Conservation (phyloP, 2,797 vertebrate species). For the Distichodus sexfasciatus region DNA sequence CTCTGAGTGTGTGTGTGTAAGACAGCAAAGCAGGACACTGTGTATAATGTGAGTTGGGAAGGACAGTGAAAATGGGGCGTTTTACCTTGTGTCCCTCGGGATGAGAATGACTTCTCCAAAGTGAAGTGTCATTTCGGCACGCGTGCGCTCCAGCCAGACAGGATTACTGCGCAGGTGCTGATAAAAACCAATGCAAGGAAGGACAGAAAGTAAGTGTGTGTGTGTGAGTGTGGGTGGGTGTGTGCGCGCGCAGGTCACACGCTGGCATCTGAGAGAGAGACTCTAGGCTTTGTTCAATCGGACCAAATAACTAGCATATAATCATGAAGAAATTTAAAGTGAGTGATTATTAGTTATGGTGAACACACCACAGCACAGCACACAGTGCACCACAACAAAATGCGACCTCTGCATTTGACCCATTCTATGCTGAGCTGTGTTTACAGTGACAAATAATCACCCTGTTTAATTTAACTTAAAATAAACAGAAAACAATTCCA, state of each 20-base stretch:
- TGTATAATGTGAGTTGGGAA: conserved; percentile 40
- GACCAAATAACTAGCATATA: background rate
- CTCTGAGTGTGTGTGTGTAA: background rate
- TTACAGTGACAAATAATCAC: too few relatives aligned
- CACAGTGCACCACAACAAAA: too few relatives aligned
- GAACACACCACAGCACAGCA: too few relatives aligned
- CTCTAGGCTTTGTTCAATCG: background rate
- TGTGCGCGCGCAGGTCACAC: background rate
- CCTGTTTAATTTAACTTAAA: too few relatives aligned
- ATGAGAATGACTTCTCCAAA: conserved; percentile 38
- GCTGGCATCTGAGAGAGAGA: background rate
- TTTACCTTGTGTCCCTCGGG: conserved; percentile 40
- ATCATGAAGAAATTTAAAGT: too few relatives aligned
- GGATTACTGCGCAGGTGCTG: conserved; percentile 16
- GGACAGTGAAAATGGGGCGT: conserved; percentile 37
- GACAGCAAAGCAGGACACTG: conserved; percentile 21
- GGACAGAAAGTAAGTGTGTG: conserved; percentile 4
- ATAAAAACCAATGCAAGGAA: conserved; percentile 20
- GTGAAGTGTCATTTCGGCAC: conserved; percentile 27
- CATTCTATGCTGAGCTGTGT: too few relatives aligned
- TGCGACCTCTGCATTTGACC: too few relatives aligned
- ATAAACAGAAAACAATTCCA: too few relatives aligned
- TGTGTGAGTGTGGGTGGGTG: background rate
- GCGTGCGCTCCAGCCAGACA: conserved; percentile 11
- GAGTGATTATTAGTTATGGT: too few relatives aligned